A percentile compares a stretch with the other conserved stretches of the same genome.
Conservation (phyloP, 1,140 invertebrate genomes). For the roundworm (Caenorhabditis elegans) region DNA sequence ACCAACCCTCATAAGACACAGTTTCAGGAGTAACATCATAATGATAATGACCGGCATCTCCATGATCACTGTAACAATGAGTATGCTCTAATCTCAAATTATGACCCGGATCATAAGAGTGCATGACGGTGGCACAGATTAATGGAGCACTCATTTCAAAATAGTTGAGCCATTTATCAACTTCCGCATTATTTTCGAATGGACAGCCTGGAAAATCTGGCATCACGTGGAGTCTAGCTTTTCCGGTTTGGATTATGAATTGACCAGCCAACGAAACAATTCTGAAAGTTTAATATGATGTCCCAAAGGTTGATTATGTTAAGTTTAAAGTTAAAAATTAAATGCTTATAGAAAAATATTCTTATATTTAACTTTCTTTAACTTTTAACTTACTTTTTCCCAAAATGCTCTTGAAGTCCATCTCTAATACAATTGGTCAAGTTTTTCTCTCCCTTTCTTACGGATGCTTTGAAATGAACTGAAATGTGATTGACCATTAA, state of each 20-base stretch:
- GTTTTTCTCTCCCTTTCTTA: slow-evolving; percentile 32
- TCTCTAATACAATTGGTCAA: slow-evolving; percentile 31
- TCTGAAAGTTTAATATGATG: background rate
- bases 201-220: slow-evolving; percentile 44
- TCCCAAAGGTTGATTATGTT: too few species aligned
- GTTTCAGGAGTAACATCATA: slow-evolving; percentile 42
- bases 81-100: slow-evolving; percentile 44
- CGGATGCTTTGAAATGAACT: slow-evolving; percentile 40
- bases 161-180: slow-evolving; percentile 40
- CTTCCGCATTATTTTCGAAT: slow-evolving; percentile 6
- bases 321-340: too few species aligned
- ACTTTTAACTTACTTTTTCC: slow-evolving; percentile 17
- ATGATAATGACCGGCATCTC: slow-evolving; percentile 46
- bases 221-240: slow-evolving; percentile 46
- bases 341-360: too few species aligned
- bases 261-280: slow-evolving; percentile 30
- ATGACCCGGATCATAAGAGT: slow-evolving; percentile 40
- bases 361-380: background rate
- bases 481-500: background rate
- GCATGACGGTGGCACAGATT: slow-evolving; percentile 41
- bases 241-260: slow-evolving; percentile 38
- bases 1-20: slow-evolving; percentile 43
- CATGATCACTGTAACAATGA: slow-evolving; percentile 45
- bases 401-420: background rate
- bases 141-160: slow-evolving; percentile 40